These are phyloP conservation scores for Galagoides demidoff DNA, from an alignment of 2,797 vertebrate species.

Conservation along the genomic window DNA sequence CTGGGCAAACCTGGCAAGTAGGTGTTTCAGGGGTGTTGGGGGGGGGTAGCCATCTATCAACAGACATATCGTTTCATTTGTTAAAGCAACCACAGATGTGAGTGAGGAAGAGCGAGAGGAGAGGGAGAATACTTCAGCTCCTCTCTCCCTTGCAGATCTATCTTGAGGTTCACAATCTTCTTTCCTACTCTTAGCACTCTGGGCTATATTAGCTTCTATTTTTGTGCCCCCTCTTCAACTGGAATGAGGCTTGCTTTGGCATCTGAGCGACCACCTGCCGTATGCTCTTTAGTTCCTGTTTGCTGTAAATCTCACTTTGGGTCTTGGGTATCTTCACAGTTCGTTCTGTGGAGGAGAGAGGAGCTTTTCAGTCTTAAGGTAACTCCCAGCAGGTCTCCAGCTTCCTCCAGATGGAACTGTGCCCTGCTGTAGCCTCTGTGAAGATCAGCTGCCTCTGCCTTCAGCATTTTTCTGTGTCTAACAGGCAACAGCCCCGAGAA, in stretches of 20 bases:
- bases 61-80: conserved; percentile 80
- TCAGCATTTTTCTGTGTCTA: not conserved
- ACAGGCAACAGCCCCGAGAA: not conserved
- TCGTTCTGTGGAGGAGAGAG: not conserved
- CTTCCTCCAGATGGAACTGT: conserved; percentile 62
- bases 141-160: conserved; percentile 15
- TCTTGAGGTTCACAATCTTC: conserved; percentile 45
- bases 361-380: conserved; percentile 28
- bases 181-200: conserved; percentile 29
- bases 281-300: not conserved
- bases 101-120: not conserved
- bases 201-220: conserved; percentile 59
- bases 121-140: not conserved
- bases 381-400: conserved; percentile 28
- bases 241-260: conserved; percentile 70
- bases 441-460: conserved; percentile 44
- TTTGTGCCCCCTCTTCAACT: not conserved
- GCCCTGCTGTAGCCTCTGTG: conserved; percentile 21
- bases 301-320: conserved; percentile 60
- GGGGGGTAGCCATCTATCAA: conserved; percentile 62
- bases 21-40: conserved; percentile 74
- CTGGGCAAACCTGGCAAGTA: conserved; percentile 80
- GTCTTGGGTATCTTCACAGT: conserved; percentile 53
- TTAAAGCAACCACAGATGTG: conserved; percentile 1
- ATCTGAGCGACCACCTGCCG: conserved; percentile 8